These are phyloP conservation scores for Ephialtes manifestator DNA, from an alignment of 2,888 invertebrate genomes.

Conservation along the genomic window DNA sequence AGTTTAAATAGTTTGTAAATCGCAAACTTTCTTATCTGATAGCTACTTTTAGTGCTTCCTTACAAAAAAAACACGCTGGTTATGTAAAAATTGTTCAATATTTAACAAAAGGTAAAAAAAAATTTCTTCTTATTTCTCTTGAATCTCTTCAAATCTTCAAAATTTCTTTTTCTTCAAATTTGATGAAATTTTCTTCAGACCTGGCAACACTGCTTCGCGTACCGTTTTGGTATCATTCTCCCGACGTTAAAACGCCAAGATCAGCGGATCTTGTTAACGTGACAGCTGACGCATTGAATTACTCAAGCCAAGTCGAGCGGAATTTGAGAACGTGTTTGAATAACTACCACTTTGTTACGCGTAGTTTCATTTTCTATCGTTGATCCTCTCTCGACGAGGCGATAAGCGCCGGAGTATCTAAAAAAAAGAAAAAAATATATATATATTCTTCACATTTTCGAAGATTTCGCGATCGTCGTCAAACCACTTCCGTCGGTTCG, in stretches of 20 bases:
- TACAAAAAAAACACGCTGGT: too few species aligned
- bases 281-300: constrained; percentile 76
- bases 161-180: too few species aligned
- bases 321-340: constrained; percentile 75
- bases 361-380: constrained; percentile 53
- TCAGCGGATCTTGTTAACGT: constrained; percentile 71
- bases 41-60: too few species aligned
- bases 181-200: too few species aligned
- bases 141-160: too few species aligned
- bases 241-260: constrained; percentile 58
- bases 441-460: constrained; percentile 52
- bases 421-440: constrained; percentile 12
- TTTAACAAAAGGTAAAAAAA: too few species aligned
- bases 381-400: constrained; percentile 54
- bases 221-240: constrained; percentile 38
- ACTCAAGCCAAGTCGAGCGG: constrained; percentile 69
- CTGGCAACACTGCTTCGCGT: too few species aligned
- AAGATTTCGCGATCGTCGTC: constrained; percentile 33
- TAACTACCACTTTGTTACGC: constrained; percentile 51
- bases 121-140: too few species aligned
- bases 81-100: too few species aligned
- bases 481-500: constrained; percentile 57
- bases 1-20: too few species aligned
- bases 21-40: too few species aligned
- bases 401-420: constrained; percentile 60